Evolutionary conservation across 2,113 vertebrate genomes (phyloP), one percentile per base, ranked within the genome.

Genomic region (Lagopus leucura): DNA sequence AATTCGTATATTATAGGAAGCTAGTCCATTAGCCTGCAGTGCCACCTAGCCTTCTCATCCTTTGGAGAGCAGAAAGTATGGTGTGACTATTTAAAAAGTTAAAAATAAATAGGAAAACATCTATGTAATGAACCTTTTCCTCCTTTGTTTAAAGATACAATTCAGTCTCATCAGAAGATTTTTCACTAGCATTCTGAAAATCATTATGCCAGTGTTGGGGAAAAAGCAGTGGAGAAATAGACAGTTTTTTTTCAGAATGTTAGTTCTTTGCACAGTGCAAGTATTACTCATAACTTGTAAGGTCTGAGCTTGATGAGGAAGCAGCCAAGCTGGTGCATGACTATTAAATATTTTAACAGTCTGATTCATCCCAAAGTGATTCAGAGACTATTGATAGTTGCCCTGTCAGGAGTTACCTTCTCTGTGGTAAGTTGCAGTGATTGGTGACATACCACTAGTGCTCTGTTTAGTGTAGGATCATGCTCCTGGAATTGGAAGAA

Each of bases 291-390:
- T 78, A 72, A 83, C 60, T 87, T 85, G 34, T 88, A 70, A 91
- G 54, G 25, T 81, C 79, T 93, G 69, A 91, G 70, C 73, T 76
- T 75, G 61, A 52, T 77, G 86, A 90, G 80, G 80, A 96, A 93
- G 65, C 52, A 94, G 86, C 43, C 76, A 70, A 91, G 45, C 36
- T 88, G 86, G 20, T 93, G 57, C 77, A 82, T 72, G 94, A 67
- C 72, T 94, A 72, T 75, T 89, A 88, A 77, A 89, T 91, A 75
- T 92, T 94, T 94, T 54, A 95, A 71, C 82, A 88, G 65, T 72
- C 79, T 95, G 89, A 96, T 96, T 96, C 57, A 95, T 88, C 69
- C 74, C 43, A 48, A 94, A 96, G 61, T 94, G 93, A 88, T 92
- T 94, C 92, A 96, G 69, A 83, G 36, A 58, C 80, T 96, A 89